Evolutionary conservation across 2,888 invertebrate species (phyloP), one percentile per base, ranked within the genome.

Genomic region (Pristionchus maxplancki): DNA sequence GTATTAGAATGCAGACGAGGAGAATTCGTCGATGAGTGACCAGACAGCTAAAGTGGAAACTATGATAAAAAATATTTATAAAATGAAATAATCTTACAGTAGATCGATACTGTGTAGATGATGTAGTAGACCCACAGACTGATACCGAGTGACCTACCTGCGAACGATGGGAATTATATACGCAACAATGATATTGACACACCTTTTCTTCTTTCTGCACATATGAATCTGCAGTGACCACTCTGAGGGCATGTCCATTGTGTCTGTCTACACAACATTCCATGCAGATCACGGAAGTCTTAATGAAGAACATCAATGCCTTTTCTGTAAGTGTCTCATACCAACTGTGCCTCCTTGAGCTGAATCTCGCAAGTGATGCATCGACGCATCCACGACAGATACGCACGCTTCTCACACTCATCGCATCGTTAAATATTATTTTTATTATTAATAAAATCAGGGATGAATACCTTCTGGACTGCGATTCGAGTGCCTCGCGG

Each of bases 351-450:
- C n/a, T 84, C 84, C 40, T 84, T 58, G 17, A 62, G 58, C n/a
- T 40, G 37, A 40, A 84, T 84, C 84, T 84, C 84, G 20, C 84
- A 84, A n/a, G 58, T 64, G 40, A 84, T 40, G 24, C 84, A 84
- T 17, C 64, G 17, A 3, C 84, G 62, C 84, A 84, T 84, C 58
- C 62, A 84, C 24, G 84, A 84, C 28, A 84, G 62, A 44, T 62
- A 84, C 62, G 84, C 84, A 40, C 84, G 62, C 64, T 84, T 84
- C 84, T 84, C 84, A 40, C 84, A 84, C 84, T 84, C 84, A 62
- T 84, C 58, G 48, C 84, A 84, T 48, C 84, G 40, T n/a, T 24
- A 53, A n/a, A n/a, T 28, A 64, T 4, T 31, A 37, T 31, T 40
- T 71, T 20, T 24, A 44, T n/a, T 78, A 44, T n/a, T 44, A n/a